Base-by-base conservation (phyloP, 1,140 invertebrate species). In the Colletes latitarsis region DNA sequence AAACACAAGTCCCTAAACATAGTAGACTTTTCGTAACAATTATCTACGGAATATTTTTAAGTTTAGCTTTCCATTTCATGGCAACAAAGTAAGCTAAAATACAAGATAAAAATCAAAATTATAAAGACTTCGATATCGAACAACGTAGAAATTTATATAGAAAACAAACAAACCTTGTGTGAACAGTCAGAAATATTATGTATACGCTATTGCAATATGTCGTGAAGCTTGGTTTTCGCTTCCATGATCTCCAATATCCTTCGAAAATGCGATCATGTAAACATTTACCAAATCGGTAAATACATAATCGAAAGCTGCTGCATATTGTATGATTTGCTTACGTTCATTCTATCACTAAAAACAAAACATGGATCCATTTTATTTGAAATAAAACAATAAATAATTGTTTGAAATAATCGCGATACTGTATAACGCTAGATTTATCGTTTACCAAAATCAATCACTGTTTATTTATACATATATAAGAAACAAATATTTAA, bases 251-350 rank as follows among this genome's bases (percentile, higher is more conserved):
- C 72, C 55, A 66, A 17, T 55, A 82, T 21, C 19, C 69, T 39
- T 14, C 67, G 60, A 55, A 79, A 82, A 82, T 82, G 60, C 63
- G 77, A 9, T 39, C 64, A 63, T 49, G n/a, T 69, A 80, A 82
- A 80, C 71, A 82, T 79, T 82, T 19, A 82, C n/a, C 8, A 6
- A n/a, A 19, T 67, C 53, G 12, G 68, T 79, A 68, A 82, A 82
- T 55, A 63, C 53, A 14, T 60, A 39, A 15, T 49, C 19, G 68
- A 66, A 68, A 15, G n/a, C n/a, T 6, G 39, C 41, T 21, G 21
- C 30, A n/a, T 69, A 53, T 15, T 14, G 3, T 60, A 30, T 10
- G n/a, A 58, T 58, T 58, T 58, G 57, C 19, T n/a, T 21, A n/a
- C 6, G n/a, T 57, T 57, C 3, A 17, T n/a, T 21, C 6, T 21